Conservation (phyloP, 2,113 vertebrate species). For the Dasyurus viverrinus region DNA sequence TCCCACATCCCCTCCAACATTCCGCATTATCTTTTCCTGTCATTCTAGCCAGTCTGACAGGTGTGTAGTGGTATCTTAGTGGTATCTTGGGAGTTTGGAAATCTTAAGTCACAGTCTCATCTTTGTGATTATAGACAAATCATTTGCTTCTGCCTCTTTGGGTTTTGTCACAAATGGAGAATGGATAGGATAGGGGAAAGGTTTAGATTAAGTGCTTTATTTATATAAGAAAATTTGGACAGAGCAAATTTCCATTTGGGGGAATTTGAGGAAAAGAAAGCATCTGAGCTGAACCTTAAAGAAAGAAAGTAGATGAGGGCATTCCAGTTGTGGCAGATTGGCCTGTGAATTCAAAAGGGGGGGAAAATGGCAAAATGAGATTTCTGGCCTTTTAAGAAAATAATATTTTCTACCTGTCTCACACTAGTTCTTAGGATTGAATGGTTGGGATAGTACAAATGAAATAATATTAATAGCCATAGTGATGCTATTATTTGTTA, state of each 20-base stretch:
- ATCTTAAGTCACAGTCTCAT: too few species aligned
- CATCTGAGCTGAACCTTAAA: background rate
- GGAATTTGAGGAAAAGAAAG: background rate
- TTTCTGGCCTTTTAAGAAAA: background rate
- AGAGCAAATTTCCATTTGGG: background rate
- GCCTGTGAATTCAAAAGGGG: background rate
- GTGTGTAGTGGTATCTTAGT: too few species aligned
- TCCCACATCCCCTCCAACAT: too few species aligned
- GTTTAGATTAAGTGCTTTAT: background rate
- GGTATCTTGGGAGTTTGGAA: too few species aligned
- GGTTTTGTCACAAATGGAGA: too few species aligned
- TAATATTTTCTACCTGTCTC: background rate
- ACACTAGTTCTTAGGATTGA: background rate
- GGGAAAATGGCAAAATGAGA: background rate
- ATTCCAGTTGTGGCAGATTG: background rate
- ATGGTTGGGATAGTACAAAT: background rate
- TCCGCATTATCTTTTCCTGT: too few species aligned
- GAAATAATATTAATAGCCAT: background rate
- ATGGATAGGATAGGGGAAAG: too few species aligned
- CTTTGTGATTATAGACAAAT: too few species aligned
- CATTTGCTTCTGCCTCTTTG: too few species aligned
- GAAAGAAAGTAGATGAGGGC: background rate
- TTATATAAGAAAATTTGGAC: background rate
- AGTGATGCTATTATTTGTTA: too few species aligned
- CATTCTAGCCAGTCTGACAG: too few species aligned